Conservation (phyloP, 2,113 vertebrate species). For the Aramus guarauna region DNA sequence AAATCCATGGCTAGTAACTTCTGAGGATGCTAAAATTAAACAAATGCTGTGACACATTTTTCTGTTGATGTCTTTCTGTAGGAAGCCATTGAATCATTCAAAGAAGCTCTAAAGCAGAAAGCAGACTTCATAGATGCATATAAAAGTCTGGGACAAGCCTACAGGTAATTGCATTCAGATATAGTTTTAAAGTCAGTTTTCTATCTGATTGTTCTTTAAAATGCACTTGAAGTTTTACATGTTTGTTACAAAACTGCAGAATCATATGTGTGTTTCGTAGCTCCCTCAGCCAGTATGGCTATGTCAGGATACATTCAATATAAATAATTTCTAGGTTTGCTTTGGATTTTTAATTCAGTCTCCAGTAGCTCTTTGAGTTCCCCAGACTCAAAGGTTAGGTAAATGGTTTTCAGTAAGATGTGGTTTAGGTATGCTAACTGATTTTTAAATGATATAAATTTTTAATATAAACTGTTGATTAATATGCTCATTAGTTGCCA, state of each 20-base stretch:
- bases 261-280: not conserved
- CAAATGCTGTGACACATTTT: not conserved
- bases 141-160: slow-evolving; percentile 97
- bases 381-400: not conserved
- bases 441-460: not conserved
- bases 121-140: slow-evolving; percentile 96
- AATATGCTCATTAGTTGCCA: not conserved
- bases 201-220: not conserved
- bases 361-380: not conserved
- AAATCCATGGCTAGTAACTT: not conserved
- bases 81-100: slow-evolving; percentile 98
- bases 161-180: slow-evolving; percentile 79
- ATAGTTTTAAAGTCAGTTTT: not conserved
- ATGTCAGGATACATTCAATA: not conserved
- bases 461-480: not conserved
- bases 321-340: not conserved
- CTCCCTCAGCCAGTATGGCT: not conserved
- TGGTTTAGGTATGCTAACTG: not conserved
- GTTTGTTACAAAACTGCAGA: not conserved
- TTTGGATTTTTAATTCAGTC: not conserved
- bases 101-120: slow-evolving; percentile 94
- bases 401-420: not conserved
- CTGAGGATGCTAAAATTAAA: not conserved
- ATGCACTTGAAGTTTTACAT: not conserved
- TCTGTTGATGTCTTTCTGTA: slow-evolving; percentile 45